A percentile compares a stretch with the other conserved stretches of the same genome.
phyloP scores from a whole-genome alignment of 30 jellyfish, hydroid and myxozoan genomes.

The Hydractinia symbiolongicarpus region DNA sequence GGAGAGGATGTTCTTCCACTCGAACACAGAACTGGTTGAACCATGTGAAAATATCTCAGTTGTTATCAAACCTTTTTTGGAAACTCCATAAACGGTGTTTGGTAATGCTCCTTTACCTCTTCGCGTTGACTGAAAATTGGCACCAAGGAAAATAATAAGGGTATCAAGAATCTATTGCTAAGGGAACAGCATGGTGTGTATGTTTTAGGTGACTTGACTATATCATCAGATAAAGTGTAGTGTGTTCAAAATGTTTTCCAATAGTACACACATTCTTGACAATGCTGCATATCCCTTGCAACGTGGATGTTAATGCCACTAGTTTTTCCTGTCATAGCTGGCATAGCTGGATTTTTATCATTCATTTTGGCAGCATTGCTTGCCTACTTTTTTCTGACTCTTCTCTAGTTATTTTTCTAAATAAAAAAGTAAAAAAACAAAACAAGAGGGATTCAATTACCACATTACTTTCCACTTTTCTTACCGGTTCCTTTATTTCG shows the following conservation, averaged over 20 bases:
- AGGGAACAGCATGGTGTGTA: background rate
- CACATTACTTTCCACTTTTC: too few relatives aligned
- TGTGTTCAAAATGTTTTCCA: too few relatives aligned
- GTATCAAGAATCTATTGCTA: background rate
- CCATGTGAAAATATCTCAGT: constrained; percentile 9
- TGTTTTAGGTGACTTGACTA: background rate
- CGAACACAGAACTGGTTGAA: constrained; percentile 7
- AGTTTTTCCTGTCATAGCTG: too few relatives aligned
- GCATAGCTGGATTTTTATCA: too few relatives aligned
- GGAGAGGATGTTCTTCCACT: constrained; percentile 29
- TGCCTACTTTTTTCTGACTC: too few relatives aligned
- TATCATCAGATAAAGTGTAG: background rate
- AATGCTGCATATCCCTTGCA: too few relatives aligned
- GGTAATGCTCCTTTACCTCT: background rate
- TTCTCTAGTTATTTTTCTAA: too few relatives aligned
- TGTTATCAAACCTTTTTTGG: constrained; percentile 14
- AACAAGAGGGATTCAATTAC: too few relatives aligned
- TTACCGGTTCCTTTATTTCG: constrained; percentile 34
- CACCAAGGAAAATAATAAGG: constrained; percentile 16
- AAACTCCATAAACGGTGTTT: constrained; percentile 13
- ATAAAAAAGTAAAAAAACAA: too few relatives aligned
- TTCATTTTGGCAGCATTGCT: too few relatives aligned
- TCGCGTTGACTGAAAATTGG: background rate
- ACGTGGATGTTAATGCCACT: too few relatives aligned
- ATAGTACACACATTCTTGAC: too few relatives aligned